A percentile compares a stretch with the other conserved stretches of the same genome.
Conservation (phyloP, 2,888 invertebrate genomes). For the Dasysyrphus albostriatus region DNA sequence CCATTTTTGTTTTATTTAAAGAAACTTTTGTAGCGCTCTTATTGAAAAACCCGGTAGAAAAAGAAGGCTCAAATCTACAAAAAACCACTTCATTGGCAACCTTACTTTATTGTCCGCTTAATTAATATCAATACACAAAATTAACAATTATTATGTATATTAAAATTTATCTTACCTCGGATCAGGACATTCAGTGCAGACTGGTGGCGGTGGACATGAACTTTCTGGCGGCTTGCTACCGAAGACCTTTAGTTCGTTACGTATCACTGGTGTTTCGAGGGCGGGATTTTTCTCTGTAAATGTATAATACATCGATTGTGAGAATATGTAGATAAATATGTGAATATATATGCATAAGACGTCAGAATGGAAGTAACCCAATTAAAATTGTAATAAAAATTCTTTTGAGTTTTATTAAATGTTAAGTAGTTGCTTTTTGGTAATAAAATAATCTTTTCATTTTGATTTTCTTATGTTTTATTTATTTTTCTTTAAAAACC, state of each 20-base stretch:
- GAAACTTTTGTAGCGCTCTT: too few species aligned
- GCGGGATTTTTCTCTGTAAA: constrained; percentile 84
- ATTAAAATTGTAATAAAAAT: too few species aligned
- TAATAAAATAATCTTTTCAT: too few species aligned
- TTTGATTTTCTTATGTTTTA: too few species aligned
- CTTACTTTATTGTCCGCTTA: neutral
- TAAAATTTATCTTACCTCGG: constrained; percentile 81
- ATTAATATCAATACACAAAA: constrained; percentile 17
- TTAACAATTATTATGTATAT: constrained; percentile 45
- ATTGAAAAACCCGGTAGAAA: too few species aligned
- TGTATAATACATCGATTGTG: constrained; percentile 32
- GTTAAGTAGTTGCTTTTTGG: too few species aligned
- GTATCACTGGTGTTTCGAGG: constrained; percentile 84
- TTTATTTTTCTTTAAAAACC: too few species aligned
- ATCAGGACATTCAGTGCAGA: constrained; percentile 87
- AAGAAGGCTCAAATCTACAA: too few species aligned
- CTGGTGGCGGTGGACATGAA: constrained; percentile 86
- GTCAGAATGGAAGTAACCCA: too few species aligned
- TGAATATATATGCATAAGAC: too few species aligned
- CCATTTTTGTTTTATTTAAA: too few species aligned
- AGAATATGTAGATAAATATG: neutral
- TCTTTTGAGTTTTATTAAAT: too few species aligned
- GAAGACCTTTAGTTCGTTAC: constrained; percentile 84
- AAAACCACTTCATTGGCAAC: neutral
- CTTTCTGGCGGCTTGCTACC: constrained; percentile 87